Base-by-base conservation (phyloP, 2,113 vertebrate genomes). In the Fregetta grallaria region DNA sequence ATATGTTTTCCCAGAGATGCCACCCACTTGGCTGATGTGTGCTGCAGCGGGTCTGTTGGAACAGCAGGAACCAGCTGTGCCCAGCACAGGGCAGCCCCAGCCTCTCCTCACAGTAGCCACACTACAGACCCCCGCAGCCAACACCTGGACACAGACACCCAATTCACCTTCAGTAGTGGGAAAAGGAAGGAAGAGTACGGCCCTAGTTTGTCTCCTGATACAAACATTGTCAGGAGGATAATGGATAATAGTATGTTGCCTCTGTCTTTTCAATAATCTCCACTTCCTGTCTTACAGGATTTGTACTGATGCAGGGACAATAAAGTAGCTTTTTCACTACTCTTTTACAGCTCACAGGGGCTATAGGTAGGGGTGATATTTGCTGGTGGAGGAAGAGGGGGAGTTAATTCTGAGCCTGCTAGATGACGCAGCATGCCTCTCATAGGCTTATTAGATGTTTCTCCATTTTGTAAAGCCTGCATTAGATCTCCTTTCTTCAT, bases 71-170 rank as follows among this genome's bases (percentile, higher is more conserved):
- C 10, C 16, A 38, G 22, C 17, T 58, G 26, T 25, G 15, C 5
- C 14, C 38, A 32, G 59, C 15, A 29, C 13, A 25, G 27, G n/a
- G 11, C 15, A 67, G 9, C 6, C 19, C 18, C 2, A 0, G 9
- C 7, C 25, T 32, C 30, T 40, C 7, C 40, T 78, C n/a, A 42
- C 40, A 34, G 19, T 44, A 25, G 7, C 36, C 30, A 29, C 19
- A 18, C 22, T 42, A 34, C 16, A 50, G 52, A 62, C 13, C 18
- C 22, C 25, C 0, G 0, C 47, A 50, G 18, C 27, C 53, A 50
- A 11, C 30, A 55, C 8, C 6, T n/a, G 36, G 23, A n/a, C 10
- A 38, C 1, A 1, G 16, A 58, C 34, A 70, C 6, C 7, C 4
- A 42, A 62, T 50, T 55, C 23, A 40, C 29, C 17, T 49, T 73